These are phyloP conservation scores for Drosophila rhopaloa DNA, from an alignment of 1,140 invertebrate species.

Conservation along the genomic window DNA sequence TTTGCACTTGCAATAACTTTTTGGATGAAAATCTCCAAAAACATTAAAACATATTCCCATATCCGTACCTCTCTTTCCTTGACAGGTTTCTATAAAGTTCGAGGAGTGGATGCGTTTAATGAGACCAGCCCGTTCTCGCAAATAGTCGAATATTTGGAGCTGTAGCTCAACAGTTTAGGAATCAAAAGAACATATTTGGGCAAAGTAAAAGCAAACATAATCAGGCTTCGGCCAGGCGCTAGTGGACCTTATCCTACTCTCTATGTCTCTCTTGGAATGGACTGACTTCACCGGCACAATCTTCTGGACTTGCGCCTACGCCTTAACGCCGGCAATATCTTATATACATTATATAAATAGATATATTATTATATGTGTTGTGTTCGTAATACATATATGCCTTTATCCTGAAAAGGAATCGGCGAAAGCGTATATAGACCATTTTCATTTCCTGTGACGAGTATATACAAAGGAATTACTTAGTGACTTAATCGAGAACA, in stretches of 20 bases:
- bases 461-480: constrained; percentile 22
- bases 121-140: constrained; percentile 70
- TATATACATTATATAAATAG: constrained; percentile 55
- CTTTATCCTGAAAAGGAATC: constrained; percentile 17
- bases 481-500: constrained; percentile 10
- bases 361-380: constrained; percentile 55
- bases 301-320: constrained; percentile 54
- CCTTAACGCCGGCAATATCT: constrained; percentile 61
- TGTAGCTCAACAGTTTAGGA: constrained; percentile 59
- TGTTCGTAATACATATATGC: constrained; percentile 57
- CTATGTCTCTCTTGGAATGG: constrained; percentile 55
- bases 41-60: neutral
- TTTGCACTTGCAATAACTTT: neutral
- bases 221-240: constrained; percentile 70
- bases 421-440: constrained; percentile 43
- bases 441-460: constrained; percentile 9
- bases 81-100: constrained; percentile 79
- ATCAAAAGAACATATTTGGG: constrained; percentile 41
- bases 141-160: constrained; percentile 77
- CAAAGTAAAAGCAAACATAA: constrained; percentile 63
- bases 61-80: neutral
- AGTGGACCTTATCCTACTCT: constrained; percentile 31
- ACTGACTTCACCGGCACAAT: constrained; percentile 64
- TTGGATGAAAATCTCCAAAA: no score
- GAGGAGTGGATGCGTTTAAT: constrained; percentile 75